A percentile compares a stretch with the other conserved stretches of the same genome.
phyloP scores from a whole-genome alignment of 1,140 invertebrate species.

The Cotesia chilonis region DNA sequence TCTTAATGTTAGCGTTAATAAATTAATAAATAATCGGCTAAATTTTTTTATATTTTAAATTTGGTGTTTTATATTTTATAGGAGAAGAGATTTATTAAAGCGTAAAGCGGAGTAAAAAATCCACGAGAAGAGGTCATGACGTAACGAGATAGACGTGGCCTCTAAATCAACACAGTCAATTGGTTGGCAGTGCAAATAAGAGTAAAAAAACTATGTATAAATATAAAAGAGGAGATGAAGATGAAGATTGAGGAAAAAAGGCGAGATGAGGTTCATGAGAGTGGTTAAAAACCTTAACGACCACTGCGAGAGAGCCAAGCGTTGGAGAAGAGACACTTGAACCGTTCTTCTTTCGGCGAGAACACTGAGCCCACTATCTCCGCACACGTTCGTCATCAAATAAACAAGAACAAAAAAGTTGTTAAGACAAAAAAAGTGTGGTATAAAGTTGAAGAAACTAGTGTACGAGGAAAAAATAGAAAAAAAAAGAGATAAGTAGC shows the following conservation, averaged over 20 bases:
- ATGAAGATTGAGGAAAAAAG: slow-evolving; percentile 8
- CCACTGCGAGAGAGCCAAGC: slow-evolving; percentile 16
- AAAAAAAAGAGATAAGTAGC: slow-evolving; percentile 6
- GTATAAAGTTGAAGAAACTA: not conserved
- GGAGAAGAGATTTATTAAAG: too few species aligned
- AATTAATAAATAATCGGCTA: too few species aligned
- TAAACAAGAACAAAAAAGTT: slow-evolving; percentile 8
- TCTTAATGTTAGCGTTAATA: too few species aligned
- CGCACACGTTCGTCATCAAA: slow-evolving; percentile 14
- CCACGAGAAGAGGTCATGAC: slow-evolving; percentile 16
- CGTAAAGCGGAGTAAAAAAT: not conserved
- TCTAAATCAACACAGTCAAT: slow-evolving; percentile 47
- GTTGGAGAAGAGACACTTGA: slow-evolving; percentile 39
- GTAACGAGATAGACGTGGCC: slow-evolving; percentile 32
- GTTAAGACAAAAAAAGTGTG: not conserved
- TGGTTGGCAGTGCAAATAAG: slow-evolving; percentile 49
- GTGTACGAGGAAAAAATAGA: slow-evolving; percentile 20
- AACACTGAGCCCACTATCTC: slow-evolving; percentile 6
- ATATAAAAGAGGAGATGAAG: not conserved
- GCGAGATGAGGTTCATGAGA: not conserved
- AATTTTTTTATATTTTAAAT: too few species aligned
- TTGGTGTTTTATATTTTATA: too few species aligned
- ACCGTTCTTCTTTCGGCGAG: slow-evolving; percentile 16
- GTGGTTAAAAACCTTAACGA: slow-evolving; percentile 24
- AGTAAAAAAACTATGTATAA: slow-evolving; percentile 18